These are phyloP conservation scores for Elgaria multicarinata DNA, from an alignment of 2,113 vertebrate genomes.

Conservation along the genomic window DNA sequence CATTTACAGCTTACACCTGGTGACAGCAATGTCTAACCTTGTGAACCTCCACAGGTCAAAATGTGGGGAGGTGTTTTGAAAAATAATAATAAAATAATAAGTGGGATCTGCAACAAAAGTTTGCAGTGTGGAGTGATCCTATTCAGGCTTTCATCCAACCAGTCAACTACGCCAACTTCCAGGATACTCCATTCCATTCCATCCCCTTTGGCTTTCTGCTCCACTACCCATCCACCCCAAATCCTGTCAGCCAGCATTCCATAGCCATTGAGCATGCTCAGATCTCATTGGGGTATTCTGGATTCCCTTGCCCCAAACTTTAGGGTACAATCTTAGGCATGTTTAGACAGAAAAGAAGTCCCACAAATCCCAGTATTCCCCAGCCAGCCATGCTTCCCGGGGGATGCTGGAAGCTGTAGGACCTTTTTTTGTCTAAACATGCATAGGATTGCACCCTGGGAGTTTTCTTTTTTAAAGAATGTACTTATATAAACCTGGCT, in stretches of 20 bases:
- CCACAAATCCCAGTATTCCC: too few relatives aligned
- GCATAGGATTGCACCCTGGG: too few relatives aligned
- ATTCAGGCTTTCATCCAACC: background rate
- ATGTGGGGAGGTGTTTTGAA: background rate
- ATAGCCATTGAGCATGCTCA: background rate
- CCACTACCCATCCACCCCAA: background rate
- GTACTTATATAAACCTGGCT: background rate
- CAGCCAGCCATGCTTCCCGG: too few relatives aligned
- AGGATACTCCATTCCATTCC: background rate
- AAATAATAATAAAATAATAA: background rate
- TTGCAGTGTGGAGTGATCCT: background rate
- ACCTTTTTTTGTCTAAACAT: too few relatives aligned
- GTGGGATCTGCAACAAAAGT: background rate
- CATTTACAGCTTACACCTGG: constrained; percentile 41
- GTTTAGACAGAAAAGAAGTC: too few relatives aligned
- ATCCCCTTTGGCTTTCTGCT: background rate
- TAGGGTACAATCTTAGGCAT: too few relatives aligned
- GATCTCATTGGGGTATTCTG: background rate
- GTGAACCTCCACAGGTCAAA: constrained; percentile 27
- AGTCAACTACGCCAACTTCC: background rate
- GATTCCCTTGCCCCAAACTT: background rate
- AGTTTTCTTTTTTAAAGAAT: background rate
- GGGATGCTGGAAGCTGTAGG: too few relatives aligned
- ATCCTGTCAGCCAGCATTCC: background rate
- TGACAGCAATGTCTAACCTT: constrained; percentile 36